Base-by-base conservation (phyloP, 2,797 vertebrate genomes). In the Xiphorhynchus erythropygius region DNA sequence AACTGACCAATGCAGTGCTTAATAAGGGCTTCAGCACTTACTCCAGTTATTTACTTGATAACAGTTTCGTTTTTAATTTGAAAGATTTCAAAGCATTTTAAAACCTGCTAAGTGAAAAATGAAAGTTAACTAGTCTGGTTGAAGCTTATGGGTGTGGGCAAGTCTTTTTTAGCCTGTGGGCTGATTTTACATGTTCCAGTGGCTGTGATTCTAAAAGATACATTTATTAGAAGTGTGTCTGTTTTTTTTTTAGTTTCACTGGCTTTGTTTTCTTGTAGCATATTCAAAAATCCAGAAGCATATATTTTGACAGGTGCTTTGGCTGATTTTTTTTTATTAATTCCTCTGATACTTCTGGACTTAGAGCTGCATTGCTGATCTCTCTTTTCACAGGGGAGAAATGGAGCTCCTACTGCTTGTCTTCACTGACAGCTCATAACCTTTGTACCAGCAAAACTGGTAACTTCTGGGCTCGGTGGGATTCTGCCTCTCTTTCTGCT, bases 351-450 rank as follows among this genome's bases (percentile, higher is more conserved):
- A 28, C 25, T 88, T 37, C 33, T 53, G 18, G 21, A n/a, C 18
- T n/a, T 56, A 59, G 4, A 87, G 37, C 44, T 47, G 4, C 5
- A 7, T 5, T 39, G 18, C 28, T 74, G 50, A 42, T 79, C 67
- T 69, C 22, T 87, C 42, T 94, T 89, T 57, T 47, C 75, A 68
- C 80, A 98, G 95, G 97, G 98, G 98, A 98, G 85, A 95, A 97
- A 70, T 97, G 98, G 98, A 98, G 94, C 93, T 97, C 98, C 60
- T 95, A 76, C 91, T 96, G 97, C 46, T 96, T 97, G 41, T 97
- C 96, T 30, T 98, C 98, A 24, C 94, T 98, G 68, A 96, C 98
- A n/a, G 94, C 97, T 80, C 98, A 44, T 86, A 98, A 98, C 37
- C 82, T 98, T 63, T 98, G 97, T 52, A 93, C 97, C 19, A 97